Evolutionary conservation across 2,113 vertebrate species (phyloP).

Genomic region (Anthoscopus minutus): DNA sequence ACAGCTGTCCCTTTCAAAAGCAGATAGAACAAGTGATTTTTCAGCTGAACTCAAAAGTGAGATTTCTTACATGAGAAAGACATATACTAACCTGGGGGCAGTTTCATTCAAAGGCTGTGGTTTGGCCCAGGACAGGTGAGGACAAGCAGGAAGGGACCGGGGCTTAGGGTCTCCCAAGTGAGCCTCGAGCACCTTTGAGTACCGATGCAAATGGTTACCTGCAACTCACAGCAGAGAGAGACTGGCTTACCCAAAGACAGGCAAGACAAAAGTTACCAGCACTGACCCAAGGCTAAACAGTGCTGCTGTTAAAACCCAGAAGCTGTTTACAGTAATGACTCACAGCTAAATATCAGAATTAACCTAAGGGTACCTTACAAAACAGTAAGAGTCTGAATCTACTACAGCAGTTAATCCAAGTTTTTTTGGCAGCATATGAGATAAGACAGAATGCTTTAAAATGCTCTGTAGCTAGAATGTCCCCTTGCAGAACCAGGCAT

Average conservation of each 20-base stretch:
- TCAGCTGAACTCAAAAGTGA: not conserved
- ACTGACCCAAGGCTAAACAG: not conserved
- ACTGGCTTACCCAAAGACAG: not conserved
- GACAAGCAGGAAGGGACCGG: slow-evolving; percentile 91
- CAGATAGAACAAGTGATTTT: not conserved
- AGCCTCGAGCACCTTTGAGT: slow-evolving; percentile 95
- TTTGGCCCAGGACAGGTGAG: slow-evolving; percentile 97
- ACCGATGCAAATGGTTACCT: slow-evolving; percentile 97
- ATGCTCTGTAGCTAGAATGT: not conserved
- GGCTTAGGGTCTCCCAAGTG: slow-evolving; percentile 92
- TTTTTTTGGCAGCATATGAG: not conserved
- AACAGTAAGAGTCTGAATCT: not conserved
- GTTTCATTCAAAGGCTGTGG: slow-evolving; percentile 98
- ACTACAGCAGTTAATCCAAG: not conserved
- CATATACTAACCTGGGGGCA: slow-evolving; percentile 83
- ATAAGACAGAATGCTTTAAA: not conserved
- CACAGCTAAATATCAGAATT: not conserved
- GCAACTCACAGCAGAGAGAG: not conserved
- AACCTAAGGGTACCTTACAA: not conserved
- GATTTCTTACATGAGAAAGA: not conserved
- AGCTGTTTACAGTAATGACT: not conserved
- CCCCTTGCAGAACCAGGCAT: not conserved
- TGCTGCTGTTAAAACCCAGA: not conserved
- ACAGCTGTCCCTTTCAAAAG: not conserved
- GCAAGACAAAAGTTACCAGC: not conserved